Base-by-base conservation (phyloP, 2,797 vertebrate species). In the Hemitrygon akajei region DNA sequence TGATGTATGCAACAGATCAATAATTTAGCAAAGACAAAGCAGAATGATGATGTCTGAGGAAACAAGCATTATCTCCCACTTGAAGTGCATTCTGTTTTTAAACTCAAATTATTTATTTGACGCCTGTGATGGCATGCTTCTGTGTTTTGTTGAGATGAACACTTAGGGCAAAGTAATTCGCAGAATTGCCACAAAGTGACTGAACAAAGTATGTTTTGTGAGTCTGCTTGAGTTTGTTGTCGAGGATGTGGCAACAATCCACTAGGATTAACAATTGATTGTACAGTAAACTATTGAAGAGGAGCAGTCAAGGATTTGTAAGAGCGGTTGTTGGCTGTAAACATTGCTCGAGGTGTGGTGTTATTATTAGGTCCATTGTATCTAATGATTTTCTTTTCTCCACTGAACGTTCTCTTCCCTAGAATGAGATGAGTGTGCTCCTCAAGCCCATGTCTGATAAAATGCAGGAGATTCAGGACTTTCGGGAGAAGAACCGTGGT, bases 381-480 rank as follows among this genome's bases (percentile, higher is more conserved):
- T 37, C 63, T 91, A 22, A 71, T 25, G 47, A 40, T 76, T 60
- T 58, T 30, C 30, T 66, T 69, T 69, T 66, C n/a, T 20, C 91
- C 40, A 25, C 60, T 82, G 30, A 30, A 80, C n/a, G 11, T 73
- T 81, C n/a, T 66, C 27, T 69, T 1, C 37, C 18, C 0, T 96
- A 99, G 98, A 96, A 94, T 58, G 98, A 98, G 82, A 95, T 98
- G 93, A 95, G 96, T 0, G 95, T 97, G 91, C 97, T 99, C 95
- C 96, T 99, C 94, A 98, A 98, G 95, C 98, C 99, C 0, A 98
- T 99, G 94, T 98, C 98, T 0, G 98, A 98, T 94, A 98, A 98
- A 96, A 99, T 99, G 95, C 98, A 98, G 94, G 97, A 98, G 96
- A 98, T 99, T 93, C 99, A 99, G 95, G 98, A 94, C 93, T 99